These are phyloP conservation scores for Chaitophorus viminalis DNA, from an alignment of 2,888 invertebrate species.

Conservation along the genomic window DNA sequence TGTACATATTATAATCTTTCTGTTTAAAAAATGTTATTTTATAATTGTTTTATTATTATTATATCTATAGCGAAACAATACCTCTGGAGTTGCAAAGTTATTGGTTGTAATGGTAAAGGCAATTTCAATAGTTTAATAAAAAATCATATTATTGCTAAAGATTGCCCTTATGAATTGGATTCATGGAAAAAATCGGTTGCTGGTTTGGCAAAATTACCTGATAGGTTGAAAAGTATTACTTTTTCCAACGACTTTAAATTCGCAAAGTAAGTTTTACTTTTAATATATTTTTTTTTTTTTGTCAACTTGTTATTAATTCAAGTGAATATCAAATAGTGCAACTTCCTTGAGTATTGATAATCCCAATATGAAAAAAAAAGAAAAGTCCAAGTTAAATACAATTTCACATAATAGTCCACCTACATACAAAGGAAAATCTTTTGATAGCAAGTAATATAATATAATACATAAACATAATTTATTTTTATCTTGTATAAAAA, in stretches of 20 bases:
- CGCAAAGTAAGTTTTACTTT: background rate
- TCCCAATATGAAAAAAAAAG: background rate
- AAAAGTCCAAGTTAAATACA: constrained; percentile 4
- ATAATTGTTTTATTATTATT: background rate
- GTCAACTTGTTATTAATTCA: background rate
- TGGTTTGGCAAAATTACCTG: constrained; percentile 30
- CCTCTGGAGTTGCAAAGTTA: constrained; percentile 79
- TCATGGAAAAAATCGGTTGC: constrained; percentile 45
- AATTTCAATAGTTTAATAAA: constrained; percentile 81
- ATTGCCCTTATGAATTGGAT: constrained; percentile 55
- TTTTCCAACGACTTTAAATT: background rate
- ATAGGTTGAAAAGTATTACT: constrained; percentile 23
- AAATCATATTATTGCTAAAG: background rate
- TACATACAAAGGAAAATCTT: background rate
- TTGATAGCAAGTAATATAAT: constrained; percentile 9
- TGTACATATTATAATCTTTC: no score
- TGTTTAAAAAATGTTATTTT: background rate
- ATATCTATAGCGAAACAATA: constrained; percentile 70
- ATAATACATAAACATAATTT: background rate
- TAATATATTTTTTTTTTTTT: background rate
- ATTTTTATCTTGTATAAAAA: background rate
- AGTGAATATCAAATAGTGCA: background rate
- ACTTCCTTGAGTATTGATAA: background rate
- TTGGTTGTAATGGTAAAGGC: constrained; percentile 90
- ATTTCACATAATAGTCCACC: background rate